Conservation (phyloP, 2,797 vertebrate genomes). For the Clarias fuscus region DNA sequence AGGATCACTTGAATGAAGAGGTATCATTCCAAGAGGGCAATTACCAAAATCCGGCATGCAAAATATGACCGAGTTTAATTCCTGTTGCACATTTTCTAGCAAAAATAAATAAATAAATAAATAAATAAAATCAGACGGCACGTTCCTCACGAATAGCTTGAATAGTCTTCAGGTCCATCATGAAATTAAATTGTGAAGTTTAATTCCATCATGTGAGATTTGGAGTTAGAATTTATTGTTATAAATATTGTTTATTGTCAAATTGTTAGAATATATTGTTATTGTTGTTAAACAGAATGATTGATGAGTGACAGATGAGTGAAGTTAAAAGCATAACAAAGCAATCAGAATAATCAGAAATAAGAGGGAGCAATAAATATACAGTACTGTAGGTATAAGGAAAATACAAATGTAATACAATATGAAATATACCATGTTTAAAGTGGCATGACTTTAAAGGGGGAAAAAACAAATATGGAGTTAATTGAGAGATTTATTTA, state of each 20-base stretch:
- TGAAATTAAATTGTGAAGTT: not conserved
- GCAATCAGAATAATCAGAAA: not conserved
- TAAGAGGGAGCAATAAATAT: too few relatives aligned
- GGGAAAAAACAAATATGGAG: not conserved
- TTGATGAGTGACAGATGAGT: too few relatives aligned
- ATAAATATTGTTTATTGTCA: too few relatives aligned
- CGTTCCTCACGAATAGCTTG: not conserved
- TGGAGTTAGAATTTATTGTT: too few relatives aligned
- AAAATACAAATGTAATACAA: not conserved
- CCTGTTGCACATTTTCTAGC: slow-evolving; percentile 11
- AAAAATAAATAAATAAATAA: not conserved
- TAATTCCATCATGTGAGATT: not conserved
- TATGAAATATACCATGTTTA: not conserved
- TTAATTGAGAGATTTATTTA: not conserved
- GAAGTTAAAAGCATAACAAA: not conserved
- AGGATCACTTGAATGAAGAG: not conserved
- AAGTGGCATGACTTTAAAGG: not conserved
- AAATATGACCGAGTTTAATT: not conserved
- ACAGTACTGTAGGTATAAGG: too few relatives aligned
- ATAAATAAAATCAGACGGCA: not conserved
- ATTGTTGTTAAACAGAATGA: too few relatives aligned
- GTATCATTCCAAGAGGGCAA: not conserved
- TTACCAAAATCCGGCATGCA: slow-evolving; percentile 11
- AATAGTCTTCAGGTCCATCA: not conserved
- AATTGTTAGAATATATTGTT: too few relatives aligned